Conservation (phyloP, 1,140 invertebrate genomes). For the Ceratina calcarata region DNA sequence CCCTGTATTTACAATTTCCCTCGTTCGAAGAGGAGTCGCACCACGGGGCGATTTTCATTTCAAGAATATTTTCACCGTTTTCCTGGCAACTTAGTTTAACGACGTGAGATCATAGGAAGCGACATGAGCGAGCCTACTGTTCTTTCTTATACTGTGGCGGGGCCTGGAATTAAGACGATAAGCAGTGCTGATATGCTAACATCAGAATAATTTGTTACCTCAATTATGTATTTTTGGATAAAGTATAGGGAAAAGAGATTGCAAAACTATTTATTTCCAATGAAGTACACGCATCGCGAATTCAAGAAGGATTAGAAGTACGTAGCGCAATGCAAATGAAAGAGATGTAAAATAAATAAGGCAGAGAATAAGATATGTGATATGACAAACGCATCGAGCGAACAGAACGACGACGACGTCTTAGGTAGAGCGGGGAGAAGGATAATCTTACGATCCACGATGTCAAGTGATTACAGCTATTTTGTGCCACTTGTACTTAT, state of each 20-base stretch:
- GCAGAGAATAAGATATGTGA: neutral
- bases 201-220: too few relatives aligned
- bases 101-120: too few relatives aligned
- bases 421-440: slow-evolving; percentile 55
- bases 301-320: neutral
- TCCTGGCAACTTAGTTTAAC: neutral
- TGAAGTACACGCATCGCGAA: too few relatives aligned
- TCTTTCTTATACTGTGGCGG: neutral
- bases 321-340: neutral
- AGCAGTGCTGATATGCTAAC: neutral
- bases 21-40: neutral
- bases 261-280: too few relatives aligned
- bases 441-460: slow-evolving; percentile 76
- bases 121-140: too few relatives aligned
- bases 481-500: slow-evolving; percentile 81
- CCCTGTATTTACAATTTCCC: neutral
- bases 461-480: slow-evolving; percentile 79
- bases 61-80: neutral
- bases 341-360: too few relatives aligned
- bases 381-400: slow-evolving; percentile 41
- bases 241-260: too few relatives aligned
- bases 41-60: neutral
- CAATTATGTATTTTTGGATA: too few relatives aligned
- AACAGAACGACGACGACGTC: slow-evolving; percentile 46
- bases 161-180: neutral